These are phyloP conservation scores for Xyrichtys novacula DNA, from an alignment of 2,797 vertebrate genomes.

Conservation along the genomic window DNA sequence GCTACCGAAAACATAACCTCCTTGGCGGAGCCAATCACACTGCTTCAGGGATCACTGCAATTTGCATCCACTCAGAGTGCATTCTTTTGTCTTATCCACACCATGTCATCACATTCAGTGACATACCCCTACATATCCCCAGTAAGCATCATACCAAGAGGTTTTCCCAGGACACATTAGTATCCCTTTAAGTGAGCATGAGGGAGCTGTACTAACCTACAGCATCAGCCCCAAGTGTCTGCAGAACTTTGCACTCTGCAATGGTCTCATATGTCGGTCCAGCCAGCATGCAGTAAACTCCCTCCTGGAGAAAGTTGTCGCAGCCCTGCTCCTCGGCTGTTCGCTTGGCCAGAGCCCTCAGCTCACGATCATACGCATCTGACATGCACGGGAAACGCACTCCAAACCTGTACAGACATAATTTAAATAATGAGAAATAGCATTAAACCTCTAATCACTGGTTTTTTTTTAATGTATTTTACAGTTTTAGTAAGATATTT, in stretches of 20 bases:
- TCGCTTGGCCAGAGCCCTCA: constrained; percentile 74
- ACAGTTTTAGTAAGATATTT: background rate
- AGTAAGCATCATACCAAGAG: background rate
- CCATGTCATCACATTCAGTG: background rate
- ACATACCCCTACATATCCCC: background rate
- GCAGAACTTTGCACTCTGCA: constrained; percentile 84
- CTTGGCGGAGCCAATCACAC: no score
- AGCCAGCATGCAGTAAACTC: constrained; percentile 87
- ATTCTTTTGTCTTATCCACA: background rate
- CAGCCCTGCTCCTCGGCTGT: constrained; percentile 78
- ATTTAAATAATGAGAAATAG: background rate
- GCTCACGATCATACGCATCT: constrained; percentile 85
- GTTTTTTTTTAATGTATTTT: background rate
- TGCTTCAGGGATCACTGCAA: background rate
- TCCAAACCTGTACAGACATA: constrained; percentile 83
- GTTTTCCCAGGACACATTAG: background rate
- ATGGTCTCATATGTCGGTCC: constrained; percentile 89
- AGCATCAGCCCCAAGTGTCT: constrained; percentile 85
- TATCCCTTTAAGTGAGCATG: constrained; percentile 15
- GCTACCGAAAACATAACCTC: no score
- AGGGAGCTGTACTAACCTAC: constrained; percentile 83
- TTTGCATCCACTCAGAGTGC: background rate
- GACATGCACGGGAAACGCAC: constrained; percentile 90
- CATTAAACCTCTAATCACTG: background rate
- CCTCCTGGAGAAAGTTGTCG: constrained; percentile 77